Evolutionary conservation across 2,888 invertebrate genomes (phyloP).

Genomic region (Drosophila hawaiiensis): DNA sequence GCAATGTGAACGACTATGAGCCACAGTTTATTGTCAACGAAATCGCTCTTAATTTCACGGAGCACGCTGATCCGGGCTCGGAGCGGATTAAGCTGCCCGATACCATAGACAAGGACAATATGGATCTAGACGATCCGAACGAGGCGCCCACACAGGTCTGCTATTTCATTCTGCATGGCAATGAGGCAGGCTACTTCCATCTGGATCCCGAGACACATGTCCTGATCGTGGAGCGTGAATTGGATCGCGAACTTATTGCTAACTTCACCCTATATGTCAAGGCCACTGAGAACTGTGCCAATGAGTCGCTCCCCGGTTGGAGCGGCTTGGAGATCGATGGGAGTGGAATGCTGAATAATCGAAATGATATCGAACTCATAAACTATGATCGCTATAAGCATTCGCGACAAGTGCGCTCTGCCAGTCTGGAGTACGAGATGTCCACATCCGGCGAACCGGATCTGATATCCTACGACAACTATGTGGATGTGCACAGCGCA

Average conservation of each 20-base stretch:
- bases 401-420: conserved; percentile 67
- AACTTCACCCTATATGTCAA: conserved; percentile 90
- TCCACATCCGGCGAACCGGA: conserved; percentile 29
- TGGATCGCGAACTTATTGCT: conserved; percentile 91
- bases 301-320: conserved; percentile 60
- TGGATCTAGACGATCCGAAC: conserved; percentile 93
- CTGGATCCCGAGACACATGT: conserved; percentile 91
- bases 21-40: conserved; percentile 93
- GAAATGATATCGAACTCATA: conserved; percentile 18
- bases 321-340: conserved; percentile 52
- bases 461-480: conserved; percentile 51
- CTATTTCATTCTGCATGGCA: conserved; percentile 95
- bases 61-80: conserved; percentile 87
- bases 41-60: conserved; percentile 90
- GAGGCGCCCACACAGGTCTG: conserved; percentile 94
- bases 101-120: conserved; percentile 94
- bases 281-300: conserved; percentile 93
- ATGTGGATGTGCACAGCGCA: conserved; percentile 21
- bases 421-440: conserved; percentile 37
- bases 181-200: conserved; percentile 90
- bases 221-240: conserved; percentile 85
- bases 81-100: conserved; percentile 90
- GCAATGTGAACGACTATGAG: conserved; percentile 95
- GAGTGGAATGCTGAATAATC: conserved; percentile 15
- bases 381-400: conserved; percentile 76